Evolutionary conservation across 2,113 vertebrate species (phyloP).

Genomic region (Gambusia affinis): DNA sequence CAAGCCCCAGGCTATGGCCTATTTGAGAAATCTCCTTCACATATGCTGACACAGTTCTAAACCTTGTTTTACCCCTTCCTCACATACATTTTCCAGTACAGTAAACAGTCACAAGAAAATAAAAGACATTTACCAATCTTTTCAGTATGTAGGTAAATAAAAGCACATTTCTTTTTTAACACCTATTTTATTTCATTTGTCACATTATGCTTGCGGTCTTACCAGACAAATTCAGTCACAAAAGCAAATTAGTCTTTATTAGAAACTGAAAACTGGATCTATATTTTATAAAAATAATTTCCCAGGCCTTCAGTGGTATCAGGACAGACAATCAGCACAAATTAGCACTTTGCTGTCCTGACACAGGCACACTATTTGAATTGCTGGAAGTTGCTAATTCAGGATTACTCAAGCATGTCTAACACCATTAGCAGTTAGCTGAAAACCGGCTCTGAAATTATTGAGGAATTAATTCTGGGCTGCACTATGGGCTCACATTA

Average conservation of each 20-base stretch:
- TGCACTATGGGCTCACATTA: constrained; percentile 52
- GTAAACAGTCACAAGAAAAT: constrained; percentile 38
- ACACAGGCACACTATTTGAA: constrained; percentile 55
- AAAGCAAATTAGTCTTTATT: constrained; percentile 8
- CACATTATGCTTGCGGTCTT: background rate
- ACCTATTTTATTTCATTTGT: constrained; percentile 24
- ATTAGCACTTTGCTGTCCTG: constrained; percentile 64
- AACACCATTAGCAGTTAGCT: constrained; percentile 66
- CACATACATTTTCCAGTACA: constrained; percentile 21
- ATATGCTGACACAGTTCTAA: constrained; percentile 72
- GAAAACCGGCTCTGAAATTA: constrained; percentile 68
- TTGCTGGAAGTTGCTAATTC: constrained; percentile 68
- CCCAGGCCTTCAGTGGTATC: constrained; percentile 34
- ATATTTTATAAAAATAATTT: constrained; percentile 31
- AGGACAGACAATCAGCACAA: constrained; percentile 59
- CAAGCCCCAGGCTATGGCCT: constrained; percentile 66
- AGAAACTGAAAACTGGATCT: constrained; percentile 12
- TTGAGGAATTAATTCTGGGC: constrained; percentile 68
- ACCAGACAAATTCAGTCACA: background rate
- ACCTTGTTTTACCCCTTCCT: constrained; percentile 34
- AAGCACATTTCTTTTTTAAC: background rate
- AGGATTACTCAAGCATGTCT: constrained; percentile 71
- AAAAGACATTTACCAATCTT: constrained; percentile 43
- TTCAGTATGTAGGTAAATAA: background rate
- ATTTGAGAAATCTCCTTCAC: constrained; percentile 68